phyloP scores from a whole-genome alignment of 2,113 vertebrate species.

The Orcinus orca region DNA sequence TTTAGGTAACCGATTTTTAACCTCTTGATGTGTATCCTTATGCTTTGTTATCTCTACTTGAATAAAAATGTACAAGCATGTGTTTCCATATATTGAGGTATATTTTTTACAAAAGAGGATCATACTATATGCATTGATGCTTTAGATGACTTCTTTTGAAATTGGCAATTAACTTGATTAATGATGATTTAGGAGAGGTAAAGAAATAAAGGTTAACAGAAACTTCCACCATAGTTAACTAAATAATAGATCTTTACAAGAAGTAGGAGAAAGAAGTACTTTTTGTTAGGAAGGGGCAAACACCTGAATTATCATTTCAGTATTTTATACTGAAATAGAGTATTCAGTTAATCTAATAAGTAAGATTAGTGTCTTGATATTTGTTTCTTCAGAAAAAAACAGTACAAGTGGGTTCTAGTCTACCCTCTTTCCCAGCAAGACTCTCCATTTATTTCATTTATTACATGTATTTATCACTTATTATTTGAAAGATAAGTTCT shows the following conservation, averaged over 20 bases:
- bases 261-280: not conserved
- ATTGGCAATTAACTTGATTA: not conserved
- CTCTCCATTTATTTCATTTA: not conserved
- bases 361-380: not conserved
- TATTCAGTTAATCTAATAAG: not conserved
- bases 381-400: not conserved
- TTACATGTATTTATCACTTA: not conserved
- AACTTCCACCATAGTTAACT: not conserved
- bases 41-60: not conserved
- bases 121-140: not conserved
- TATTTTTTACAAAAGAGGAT: not conserved
- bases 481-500: constrained; percentile 36
- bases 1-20: not conserved
- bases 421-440: not conserved
- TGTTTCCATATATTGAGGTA: not conserved
- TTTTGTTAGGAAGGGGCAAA: not conserved
- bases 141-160: not conserved
- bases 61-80: not conserved
- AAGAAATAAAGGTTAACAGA: not conserved
- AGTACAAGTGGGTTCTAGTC: not conserved
- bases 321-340: not conserved
- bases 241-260: not conserved
- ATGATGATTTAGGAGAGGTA: not conserved
- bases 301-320: not conserved
- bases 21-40: not conserved